Evolutionary conservation across 2,797 vertebrate genomes (phyloP), one percentile per base, ranked within the genome.

Genomic region (Eospalax fontanierii): DNA sequence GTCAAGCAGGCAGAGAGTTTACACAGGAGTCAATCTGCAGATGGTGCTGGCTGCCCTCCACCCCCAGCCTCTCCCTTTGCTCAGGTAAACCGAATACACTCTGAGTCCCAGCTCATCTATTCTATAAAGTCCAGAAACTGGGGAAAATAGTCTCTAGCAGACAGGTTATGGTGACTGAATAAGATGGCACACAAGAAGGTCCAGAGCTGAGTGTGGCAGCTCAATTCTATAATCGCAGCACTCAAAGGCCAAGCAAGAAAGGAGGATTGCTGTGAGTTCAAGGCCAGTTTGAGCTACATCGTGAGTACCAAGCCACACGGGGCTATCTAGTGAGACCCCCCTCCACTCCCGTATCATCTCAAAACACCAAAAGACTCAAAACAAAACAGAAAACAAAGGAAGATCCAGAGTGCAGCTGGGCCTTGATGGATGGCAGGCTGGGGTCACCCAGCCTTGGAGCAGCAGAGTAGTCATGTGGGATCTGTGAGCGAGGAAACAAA

Each of bases 11-110:
- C n/a, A 16, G 70, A 50, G 40, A 4, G 9, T 16, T 5, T 35
- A 59, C 68, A 16, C 43, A 16, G 6, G 70, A 71, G 22, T 46
- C 19, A 12, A 7, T 19, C 46, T 66, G 33, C 24, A 78, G 50
- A 63, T 5, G 14, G 12, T 22, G 30, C 46, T 3, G 0, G 4
- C 40, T 33, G 0, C 35, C 26, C 18, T 26, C 16, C 26, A 8
- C 26, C 50, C 26, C 26, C 76, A n/a, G n/a, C n/a, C n/a, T n/a
- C 6, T 40, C 26, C 26, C 11, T 5, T n/a, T 78, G 40, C 54
- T 40, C 1, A 18, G 26, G 63, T 14, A 33, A 14, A 21, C 3
- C 21, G 73, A 38, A 54, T 5, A 28, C 68, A 18, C 74, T 38
- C 15, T 0, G 21, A 35, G 4, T 35, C 35, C 76, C 35, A 57